Conservation (phyloP, 2,113 vertebrate genomes). For the Neogobius melanostomus region DNA sequence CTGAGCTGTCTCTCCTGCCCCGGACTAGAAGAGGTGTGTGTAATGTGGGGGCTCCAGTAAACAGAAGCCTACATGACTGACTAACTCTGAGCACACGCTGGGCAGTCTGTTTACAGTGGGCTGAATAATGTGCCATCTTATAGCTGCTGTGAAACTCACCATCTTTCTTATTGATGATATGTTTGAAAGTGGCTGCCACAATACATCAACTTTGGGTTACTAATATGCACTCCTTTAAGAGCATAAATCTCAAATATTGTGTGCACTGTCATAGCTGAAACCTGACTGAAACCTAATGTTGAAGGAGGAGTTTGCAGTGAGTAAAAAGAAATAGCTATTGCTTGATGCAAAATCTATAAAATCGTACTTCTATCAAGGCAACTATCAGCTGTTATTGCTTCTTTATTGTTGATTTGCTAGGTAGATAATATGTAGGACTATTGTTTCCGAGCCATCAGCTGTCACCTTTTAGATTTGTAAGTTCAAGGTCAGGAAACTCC, state of each 20-base stretch:
- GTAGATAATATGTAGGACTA: no score
- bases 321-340: not conserved
- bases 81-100: conserved; percentile 12
- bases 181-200: conserved; percentile 1
- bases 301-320: not conserved
- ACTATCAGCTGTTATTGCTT: no score
- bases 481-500: no score
- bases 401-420: no score
- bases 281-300: not conserved
- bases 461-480: no score
- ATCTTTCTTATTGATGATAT: conserved; percentile 16
- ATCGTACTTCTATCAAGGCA: no score
- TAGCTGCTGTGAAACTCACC: conserved; percentile 27
- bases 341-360: no score
- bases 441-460: no score
- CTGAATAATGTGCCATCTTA: conserved; percentile 39
- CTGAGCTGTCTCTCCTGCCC: conserved; percentile 22
- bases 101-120: conserved; percentile 41
- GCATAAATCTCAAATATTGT: conserved; percentile 23
- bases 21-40: conserved; percentile 39
- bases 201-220: conserved; percentile 12
- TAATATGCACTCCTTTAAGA: not conserved
- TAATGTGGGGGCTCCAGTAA: conserved; percentile 33
- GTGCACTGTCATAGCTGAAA: not conserved
- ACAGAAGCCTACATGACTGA: conserved; percentile 24